Base-by-base conservation (phyloP, 2,113 vertebrate genomes). In the Lepus europaeus region DNA sequence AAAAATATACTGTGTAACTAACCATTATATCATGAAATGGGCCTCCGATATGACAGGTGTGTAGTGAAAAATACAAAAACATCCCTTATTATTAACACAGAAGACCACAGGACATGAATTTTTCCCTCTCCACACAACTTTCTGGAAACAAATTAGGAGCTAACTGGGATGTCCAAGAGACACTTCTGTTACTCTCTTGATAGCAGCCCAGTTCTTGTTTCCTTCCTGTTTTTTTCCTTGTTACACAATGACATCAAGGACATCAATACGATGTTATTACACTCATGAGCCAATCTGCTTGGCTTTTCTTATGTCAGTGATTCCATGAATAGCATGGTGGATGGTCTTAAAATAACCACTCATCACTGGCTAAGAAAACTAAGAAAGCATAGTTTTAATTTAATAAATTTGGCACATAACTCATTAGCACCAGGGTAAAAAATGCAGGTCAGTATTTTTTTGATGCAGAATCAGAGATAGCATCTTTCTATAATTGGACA, bases 11-110 rank as follows among this genome's bases (percentile, higher is more conserved):
- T 36, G 66, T 89, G 82, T 36, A 95, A 83, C 91, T 49, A 95
- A 94, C 64, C 95, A 97, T 97, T 96, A 82, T 68, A 95, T 77
- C 36, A 89, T 66, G 73, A 89, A 82, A 80, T 27, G 2, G 95
- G 53, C 77, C 45, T 85, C 56, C 4, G n/a, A 74, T 90, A 95
- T 92, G 96, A 95, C 86, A 95, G 61, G 59, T 87, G 49, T 68
- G 33, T 51, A 84, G 39, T 10, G n/a, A 83, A 92, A 90, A 81
- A 76, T 8, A 59, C 27, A 96, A 74, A 92, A 92, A 82, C 77
- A 76, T 12, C 53, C 51, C 70, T 2, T 53, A 51, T 87, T 77
- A 76, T 72, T 87, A 93, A 77, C 45, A 73, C 12, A 64, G 64
- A 1, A 0, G 12, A 22, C 12, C 51, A 27, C 0, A 56, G 33